A percentile compares a stretch with the other conserved stretches of the same genome.
phyloP scores from a whole-genome alignment of 2,888 invertebrate genomes.

The Tipula unca region DNA sequence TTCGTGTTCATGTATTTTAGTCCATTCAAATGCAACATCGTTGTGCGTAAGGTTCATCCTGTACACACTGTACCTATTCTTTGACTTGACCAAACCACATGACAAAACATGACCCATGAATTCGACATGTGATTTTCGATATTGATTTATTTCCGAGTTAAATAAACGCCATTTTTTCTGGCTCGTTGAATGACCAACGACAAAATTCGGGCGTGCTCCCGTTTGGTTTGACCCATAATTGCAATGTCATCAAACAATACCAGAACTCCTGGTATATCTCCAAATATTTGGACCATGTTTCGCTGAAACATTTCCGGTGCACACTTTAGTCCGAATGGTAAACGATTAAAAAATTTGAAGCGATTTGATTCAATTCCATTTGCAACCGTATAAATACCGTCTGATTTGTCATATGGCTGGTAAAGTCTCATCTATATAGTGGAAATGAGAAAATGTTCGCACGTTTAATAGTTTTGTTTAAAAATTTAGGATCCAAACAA shows the following conservation, averaged over 20 bases:
- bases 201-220: neutral
- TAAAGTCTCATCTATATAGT: neutral
- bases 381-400: neutral
- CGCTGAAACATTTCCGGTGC: constrained; percentile 23
- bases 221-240: neutral
- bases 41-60: neutral
- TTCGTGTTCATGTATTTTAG: neutral
- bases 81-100: too few relatives aligned
- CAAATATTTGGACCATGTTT: constrained; percentile 19
- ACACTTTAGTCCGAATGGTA: too few relatives aligned
- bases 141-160: neutral
- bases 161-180: neutral
- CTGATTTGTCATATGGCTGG: neutral
- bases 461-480: too few relatives aligned
- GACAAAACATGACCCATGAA: too few relatives aligned
- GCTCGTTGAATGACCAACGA: neutral
- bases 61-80: neutral
- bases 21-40: neutral
- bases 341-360: constrained; percentile 8
- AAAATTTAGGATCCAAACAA: too few relatives aligned
- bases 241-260: constrained; percentile 1
- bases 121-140: neutral
- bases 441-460: too few relatives aligned
- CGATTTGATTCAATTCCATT: constrained; percentile 20
- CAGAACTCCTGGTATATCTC: constrained; percentile 15